Evolutionary conservation across 2,888 invertebrate species (phyloP), one percentile per base, ranked within the genome.

Genomic region (Balanococcus diminutus): DNA sequence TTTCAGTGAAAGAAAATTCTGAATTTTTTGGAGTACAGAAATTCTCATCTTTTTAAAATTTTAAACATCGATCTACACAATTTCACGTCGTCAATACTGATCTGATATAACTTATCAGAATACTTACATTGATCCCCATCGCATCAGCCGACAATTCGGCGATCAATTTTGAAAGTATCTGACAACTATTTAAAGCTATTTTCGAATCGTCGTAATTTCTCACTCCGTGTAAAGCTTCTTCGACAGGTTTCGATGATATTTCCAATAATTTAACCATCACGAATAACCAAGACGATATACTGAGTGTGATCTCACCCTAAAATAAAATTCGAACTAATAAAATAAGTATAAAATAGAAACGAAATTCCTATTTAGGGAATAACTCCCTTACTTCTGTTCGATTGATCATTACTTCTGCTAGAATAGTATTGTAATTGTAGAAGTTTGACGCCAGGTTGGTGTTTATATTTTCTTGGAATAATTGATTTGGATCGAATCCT

Each of bases 121-220:
- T 75, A 90, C 91, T 90, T 90, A 94, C 94, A 90, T 95, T 95
- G 42, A 93, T 92, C n/a, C 94, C 92, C 85, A 93, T 94, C 22
- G 95, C 95, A 88, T 94, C 95, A 88, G 95, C 94, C 0, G 95
- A 95, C 87, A 98, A 92, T 90, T 98, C 98, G 0, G 96, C 96
- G 67, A 98, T 93, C 0, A 98, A 94, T 86, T 97, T 92, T 0
- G 96, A 95, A 87, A 95, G 89, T 25, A 96, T 91, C 89, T 95
- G 95, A 89, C 95, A 95, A 88, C 95, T 95, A 89, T 92, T 92
- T 87, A 93, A 92, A 0, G 94, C 91, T 2, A 94, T 86, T 72
- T 86, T 86, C 11, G 72, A 67, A 86, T 87, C 83, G 14, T 82
- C 86, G 16, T 86, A 85, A 4, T 82, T 87, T 39, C 86, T 87